Evolutionary conservation across 1,140 invertebrate genomes (phyloP), one percentile per base, ranked within the genome.

Genomic region (Drosophila sp.): DNA sequence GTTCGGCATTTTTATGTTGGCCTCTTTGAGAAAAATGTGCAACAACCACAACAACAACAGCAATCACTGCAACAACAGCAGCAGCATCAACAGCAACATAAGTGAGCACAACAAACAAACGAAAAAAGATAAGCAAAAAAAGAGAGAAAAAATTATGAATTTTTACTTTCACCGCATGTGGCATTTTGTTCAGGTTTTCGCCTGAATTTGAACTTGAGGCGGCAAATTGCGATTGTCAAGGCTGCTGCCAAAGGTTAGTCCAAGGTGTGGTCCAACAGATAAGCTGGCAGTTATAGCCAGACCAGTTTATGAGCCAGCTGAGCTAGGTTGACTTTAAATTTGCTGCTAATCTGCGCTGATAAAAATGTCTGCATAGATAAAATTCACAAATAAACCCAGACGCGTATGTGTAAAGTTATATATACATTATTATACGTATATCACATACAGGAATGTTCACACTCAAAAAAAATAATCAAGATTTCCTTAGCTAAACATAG

Each of bases 111-210:
- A 14, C 50, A 48, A 16, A 21, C 29, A 34, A 21, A 53, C 21
- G 21, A 21, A 21, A 21, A 21, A 21, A 21, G 21, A 21, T 21
- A 29, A n/a, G n/a, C 27, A 29, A 29, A 29, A 29, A 29, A 5
- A 40, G 45, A 59, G 56, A 62, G 56, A 62, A 34, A 79, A 87
- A 91, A 90, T 87, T 91, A 84, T 91, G 89, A 90, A 90, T 90
- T 91, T 91, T 91, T 91, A 91, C 89, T 91, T 91, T 91, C 89
- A 91, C 89, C 89, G 77, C 89, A 90, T 89, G 84, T 83, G 84
- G 86, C 67, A 78, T 72, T 45, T 75, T 75, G 56, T 78, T 72
- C 76, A 75, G 72, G 74, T 76, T 76, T 67, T 76, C 63, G 82
- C 74, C 61, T 66, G 81, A 86, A 86, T 84, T 82, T 86, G 82